Evolutionary conservation across 2,113 vertebrate species (phyloP), one percentile per base, ranked within the genome.

Genomic region (Tilapia sparmanii): DNA sequence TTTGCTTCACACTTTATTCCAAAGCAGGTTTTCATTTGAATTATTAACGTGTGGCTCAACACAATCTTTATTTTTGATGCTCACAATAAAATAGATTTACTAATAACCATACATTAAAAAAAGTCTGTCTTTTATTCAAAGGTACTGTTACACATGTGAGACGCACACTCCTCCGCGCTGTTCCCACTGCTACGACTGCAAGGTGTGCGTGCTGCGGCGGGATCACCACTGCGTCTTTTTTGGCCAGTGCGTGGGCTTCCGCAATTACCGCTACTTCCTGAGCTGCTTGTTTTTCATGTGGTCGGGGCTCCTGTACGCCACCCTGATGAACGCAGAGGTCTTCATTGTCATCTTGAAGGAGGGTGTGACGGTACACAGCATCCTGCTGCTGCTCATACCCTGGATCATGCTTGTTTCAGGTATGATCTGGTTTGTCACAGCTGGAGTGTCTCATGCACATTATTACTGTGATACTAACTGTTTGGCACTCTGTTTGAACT

Each of bases 201-300:
- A 97, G 1, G 94, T 97, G 91, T 98, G 98, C 71, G 95, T 98
- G 29, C 96, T 98, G 24, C 97, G 97, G 0, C 95, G 98, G 2
- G 98, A 98, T 94, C 98, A 98, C 90, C 98, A 98, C 94, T 98
- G 98, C n/a, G 97, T 97, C 29, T 97, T 98, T 47, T 97, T 98
- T 45, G 97, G 97, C 86, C 96, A 96, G 93, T 98, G 98, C 1
- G 98, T 98, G 42, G 98, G 98, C 57, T 97, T 97, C 90, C 93
- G 55, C 7, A 98, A 98, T 95, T 97, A 98, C 95, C 96, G 97
- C 78, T 97, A 95, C 91, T 98, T 98, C 95, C 94, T 98, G 83
- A 96, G 96, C 93, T 96, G 98, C 90, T 87, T 98, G 94, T 87
- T 98, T 9, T 97, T 97, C 19, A 96, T 97, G 54, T 96, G 97